These are phyloP conservation scores for Mythimna impura DNA, from an alignment of 2,888 invertebrate genomes.

Conservation along the genomic window DNA sequence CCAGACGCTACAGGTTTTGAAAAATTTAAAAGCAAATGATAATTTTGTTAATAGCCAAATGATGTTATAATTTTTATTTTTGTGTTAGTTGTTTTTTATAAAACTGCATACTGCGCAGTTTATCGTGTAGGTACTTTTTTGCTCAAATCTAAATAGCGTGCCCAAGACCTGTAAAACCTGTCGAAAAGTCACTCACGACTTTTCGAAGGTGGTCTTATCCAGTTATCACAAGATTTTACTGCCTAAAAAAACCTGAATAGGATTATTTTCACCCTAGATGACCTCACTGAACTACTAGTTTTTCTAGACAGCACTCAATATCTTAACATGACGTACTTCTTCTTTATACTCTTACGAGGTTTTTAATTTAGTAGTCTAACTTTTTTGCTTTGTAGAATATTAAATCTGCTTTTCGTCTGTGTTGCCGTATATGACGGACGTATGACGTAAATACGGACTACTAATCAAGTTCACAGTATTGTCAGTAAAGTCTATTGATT, in stretches of 20 bases:
- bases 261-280: conserved; percentile 6
- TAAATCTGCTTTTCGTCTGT: not conserved
- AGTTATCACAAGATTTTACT: conserved; percentile 3
- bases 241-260: not conserved
- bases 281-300: conserved; percentile 20
- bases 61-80: not conserved
- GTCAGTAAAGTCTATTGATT: not conserved
- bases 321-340: conserved; percentile 6
- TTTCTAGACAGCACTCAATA: conserved; percentile 19
- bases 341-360: conserved; percentile 21
- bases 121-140: not conserved
- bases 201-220: conserved; percentile 7
- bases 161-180: conserved; percentile 10
- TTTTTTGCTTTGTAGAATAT: not conserved
- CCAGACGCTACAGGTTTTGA: too few relatives aligned
- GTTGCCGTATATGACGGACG: not conserved
- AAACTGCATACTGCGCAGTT: conserved; percentile 10
- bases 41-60: not conserved
- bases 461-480: not conserved
- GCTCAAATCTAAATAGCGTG: not conserved
- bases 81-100: not conserved
- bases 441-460: not conserved
- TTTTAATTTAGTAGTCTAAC: conserved; percentile 7
- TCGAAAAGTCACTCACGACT: conserved; percentile 25
- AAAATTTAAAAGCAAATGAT: not conserved